Evolutionary conservation across 2,888 invertebrate genomes (phyloP).

Genomic region (Aporophyla nigra): DNA sequence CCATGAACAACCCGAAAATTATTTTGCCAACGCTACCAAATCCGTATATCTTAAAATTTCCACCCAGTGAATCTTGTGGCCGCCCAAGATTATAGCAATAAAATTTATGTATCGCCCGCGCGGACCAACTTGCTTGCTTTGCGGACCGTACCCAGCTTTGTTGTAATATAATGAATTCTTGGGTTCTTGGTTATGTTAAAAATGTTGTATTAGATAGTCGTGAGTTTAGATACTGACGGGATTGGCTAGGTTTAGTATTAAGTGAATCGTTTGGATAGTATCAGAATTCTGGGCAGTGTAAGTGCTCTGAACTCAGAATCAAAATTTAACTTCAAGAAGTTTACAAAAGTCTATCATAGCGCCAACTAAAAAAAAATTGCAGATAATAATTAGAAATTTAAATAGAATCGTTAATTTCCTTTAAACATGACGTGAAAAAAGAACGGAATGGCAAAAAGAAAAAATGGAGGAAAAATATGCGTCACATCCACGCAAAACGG

Average conservation of each 20-base stretch:
- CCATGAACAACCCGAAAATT: constrained; percentile 6
- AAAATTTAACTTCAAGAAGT: no score
- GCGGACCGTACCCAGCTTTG: constrained; percentile 60
- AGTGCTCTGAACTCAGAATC: neutral
- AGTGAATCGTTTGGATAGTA: neutral
- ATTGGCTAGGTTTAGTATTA: constrained; percentile 28
- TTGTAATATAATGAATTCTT: constrained; percentile 63
- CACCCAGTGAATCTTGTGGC: constrained; percentile 90
- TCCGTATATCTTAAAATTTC: constrained; percentile 91
- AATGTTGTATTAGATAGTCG: constrained; percentile 49
- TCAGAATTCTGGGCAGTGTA: constrained; percentile 13
- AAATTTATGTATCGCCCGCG: constrained; percentile 88
- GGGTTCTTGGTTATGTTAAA: constrained; percentile 52
- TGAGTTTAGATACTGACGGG: constrained; percentile 26
- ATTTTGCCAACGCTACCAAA: constrained; percentile 78
- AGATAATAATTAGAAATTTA: no score
- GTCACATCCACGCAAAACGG: no score
- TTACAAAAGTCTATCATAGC: neutral
- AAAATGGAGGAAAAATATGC: no score
- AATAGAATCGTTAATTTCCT: no score
- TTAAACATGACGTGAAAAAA: no score
- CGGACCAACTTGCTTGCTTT: constrained; percentile 69
- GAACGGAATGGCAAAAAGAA: no score
- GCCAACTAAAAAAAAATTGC: neutral
- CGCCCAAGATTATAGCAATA: constrained; percentile 87